These are phyloP conservation scores for Pandemis cinnamomeana DNA, from an alignment of 2,888 invertebrate genomes.

Conservation along the genomic window DNA sequence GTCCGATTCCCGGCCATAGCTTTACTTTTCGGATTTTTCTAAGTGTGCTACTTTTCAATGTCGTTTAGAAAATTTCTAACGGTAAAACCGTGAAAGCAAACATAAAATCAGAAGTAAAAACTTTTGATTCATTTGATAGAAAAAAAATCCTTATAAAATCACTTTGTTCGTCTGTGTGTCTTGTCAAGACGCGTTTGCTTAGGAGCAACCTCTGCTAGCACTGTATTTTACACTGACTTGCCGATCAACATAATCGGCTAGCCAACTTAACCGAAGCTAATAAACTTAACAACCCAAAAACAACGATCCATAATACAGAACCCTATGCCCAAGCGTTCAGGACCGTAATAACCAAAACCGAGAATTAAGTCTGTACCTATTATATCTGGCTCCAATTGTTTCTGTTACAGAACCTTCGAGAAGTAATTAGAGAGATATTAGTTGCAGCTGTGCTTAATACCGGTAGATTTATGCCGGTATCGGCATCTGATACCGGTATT, in stretches of 20 bases:
- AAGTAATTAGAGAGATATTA: constrained; percentile 19
- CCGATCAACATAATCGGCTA: not conserved
- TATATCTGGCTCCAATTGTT: not conserved
- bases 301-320: not conserved
- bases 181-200: too few relatives aligned
- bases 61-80: too few relatives aligned
- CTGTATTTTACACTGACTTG: too few relatives aligned
- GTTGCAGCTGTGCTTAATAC: constrained; percentile 10
- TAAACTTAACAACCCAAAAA: not conserved
- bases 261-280: not conserved
- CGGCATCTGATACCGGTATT: constrained; percentile 21
- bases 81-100: too few relatives aligned
- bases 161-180: too few relatives aligned
- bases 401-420: constrained; percentile 15
- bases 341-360: not conserved
- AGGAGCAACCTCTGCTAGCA: too few relatives aligned
- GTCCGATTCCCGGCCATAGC: too few relatives aligned
- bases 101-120: too few relatives aligned
- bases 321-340: not conserved
- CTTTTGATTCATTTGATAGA: too few relatives aligned
- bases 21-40: too few relatives aligned
- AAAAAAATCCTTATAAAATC: too few relatives aligned
- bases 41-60: too few relatives aligned
- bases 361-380: not conserved
- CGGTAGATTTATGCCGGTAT: constrained; percentile 19